Evolutionary conservation across 1,140 invertebrate species (phyloP).

Genomic region (Hyles euphorbiae): DNA sequence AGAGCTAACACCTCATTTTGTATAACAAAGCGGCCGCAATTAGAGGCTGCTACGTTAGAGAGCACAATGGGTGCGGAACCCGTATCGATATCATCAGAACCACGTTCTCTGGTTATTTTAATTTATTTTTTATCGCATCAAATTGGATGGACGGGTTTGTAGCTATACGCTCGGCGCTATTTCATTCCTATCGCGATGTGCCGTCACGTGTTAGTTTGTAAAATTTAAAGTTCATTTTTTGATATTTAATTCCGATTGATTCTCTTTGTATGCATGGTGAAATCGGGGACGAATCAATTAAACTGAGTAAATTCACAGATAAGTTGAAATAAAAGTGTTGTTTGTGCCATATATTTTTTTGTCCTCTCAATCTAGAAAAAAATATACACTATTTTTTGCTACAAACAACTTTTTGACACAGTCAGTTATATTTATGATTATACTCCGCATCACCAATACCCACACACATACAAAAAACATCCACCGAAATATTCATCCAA

Average conservation of each 20-base stretch:
- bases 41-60: slow-evolving; percentile 58
- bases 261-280: slow-evolving; percentile 1
- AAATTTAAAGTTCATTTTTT: slow-evolving; percentile 63
- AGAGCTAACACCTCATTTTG: slow-evolving; percentile 73
- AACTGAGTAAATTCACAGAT: too few relatives aligned
- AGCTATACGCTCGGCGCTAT: slow-evolving; percentile 40
- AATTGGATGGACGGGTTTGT: slow-evolving; percentile 64
- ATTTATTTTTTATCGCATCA: slow-evolving; percentile 71
- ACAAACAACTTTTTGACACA: too few relatives aligned
- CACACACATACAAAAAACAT: too few relatives aligned
- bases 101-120: slow-evolving; percentile 56
- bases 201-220: slow-evolving; percentile 25
- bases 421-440: too few relatives aligned
- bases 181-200: slow-evolving; percentile 34
- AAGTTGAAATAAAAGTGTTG: too few relatives aligned
- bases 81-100: slow-evolving; percentile 66
- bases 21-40: slow-evolving; percentile 71
- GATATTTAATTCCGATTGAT: slow-evolving; percentile 37
- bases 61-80: slow-evolving; percentile 54
- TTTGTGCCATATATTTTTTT: too few relatives aligned
- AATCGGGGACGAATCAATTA: too few relatives aligned
- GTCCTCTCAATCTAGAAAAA: too few relatives aligned
- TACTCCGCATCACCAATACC: too few relatives aligned
- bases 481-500: too few relatives aligned
- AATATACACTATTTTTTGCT: too few relatives aligned